Evolutionary conservation across 2,113 vertebrate species (phyloP), one percentile per base, ranked within the genome.

Genomic region (Mola mola): DNA sequence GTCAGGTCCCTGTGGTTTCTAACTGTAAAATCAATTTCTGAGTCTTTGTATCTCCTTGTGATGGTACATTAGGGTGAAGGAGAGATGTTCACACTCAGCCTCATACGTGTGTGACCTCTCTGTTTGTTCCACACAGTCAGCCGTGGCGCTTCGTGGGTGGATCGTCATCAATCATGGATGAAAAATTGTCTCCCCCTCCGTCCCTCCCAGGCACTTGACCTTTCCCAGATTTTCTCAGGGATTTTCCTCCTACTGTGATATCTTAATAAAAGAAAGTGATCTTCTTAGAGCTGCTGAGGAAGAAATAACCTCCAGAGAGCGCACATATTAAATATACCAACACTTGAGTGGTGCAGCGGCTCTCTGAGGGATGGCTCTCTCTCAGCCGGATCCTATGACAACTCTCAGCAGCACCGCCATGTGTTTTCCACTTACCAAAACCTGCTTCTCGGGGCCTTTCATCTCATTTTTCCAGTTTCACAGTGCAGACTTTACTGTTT

Each of bases 131-230:
- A 63, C 72, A 69, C 74, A 51, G 50, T 29, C 72, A 84, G 62
- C 73, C 15, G 0, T 36, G 60, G 51, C 1, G 29, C 70, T 82
- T 51, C 59, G 73, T 46, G 13, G 49, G 59, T n/a, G 13, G 60
- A 77, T 80, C 56, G 55, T 82, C 87, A 89, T 87, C 81, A 84
- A 87, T 87, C 87, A 89, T 75, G 68, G 57, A 82, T 82, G 79
- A 77, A 75, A 59, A 56, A 62, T 57, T 6, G 2, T 53, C 29
- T 70, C 47, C 50, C 33, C 37, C n/a, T 8, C 5, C 33, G 12
- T 73, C 66, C 78, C 76, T 82, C 51, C 29, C 31, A 66, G 76
- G 62, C 68, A 57, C 72, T 78, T 86, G 84, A 87, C 85, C 87
- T 87, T 84, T 87, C 58, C 40, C 52, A 61, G 64, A 77, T 42